Conservation (phyloP, 2,888 invertebrate genomes). For the Trichacis sp. region DNA sequence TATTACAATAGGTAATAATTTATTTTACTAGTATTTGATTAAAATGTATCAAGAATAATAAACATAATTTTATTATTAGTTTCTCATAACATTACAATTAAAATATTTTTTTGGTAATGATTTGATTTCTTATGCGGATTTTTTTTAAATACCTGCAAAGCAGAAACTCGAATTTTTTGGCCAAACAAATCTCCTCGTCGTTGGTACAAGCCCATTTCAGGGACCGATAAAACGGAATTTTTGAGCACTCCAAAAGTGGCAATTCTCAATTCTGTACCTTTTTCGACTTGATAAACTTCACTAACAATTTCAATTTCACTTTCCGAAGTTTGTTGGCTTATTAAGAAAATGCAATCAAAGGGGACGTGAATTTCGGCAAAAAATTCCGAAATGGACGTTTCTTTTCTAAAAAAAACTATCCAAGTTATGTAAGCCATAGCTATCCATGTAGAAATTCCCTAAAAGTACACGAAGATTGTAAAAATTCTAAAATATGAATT, state of each 20-base stretch:
- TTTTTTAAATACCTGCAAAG: slow-evolving; percentile 61
- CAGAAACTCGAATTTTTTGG: slow-evolving; percentile 53
- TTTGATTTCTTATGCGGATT: too few species aligned
- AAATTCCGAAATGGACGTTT: slow-evolving; percentile 52
- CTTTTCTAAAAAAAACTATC: slow-evolving; percentile 58
- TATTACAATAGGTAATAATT: neutral
- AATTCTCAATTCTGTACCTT: slow-evolving; percentile 45
- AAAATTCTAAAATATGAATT: too few species aligned
- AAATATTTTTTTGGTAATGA: too few species aligned
- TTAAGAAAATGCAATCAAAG: slow-evolving; percentile 46
- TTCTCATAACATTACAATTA: too few species aligned
- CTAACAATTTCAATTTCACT: slow-evolving; percentile 42
- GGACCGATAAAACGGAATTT: slow-evolving; percentile 46
- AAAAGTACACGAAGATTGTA: slow-evolving; percentile 2
- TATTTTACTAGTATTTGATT: neutral
- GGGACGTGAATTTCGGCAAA: slow-evolving; percentile 58
- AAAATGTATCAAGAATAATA: too few species aligned
- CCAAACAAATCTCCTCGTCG: slow-evolving; percentile 59
- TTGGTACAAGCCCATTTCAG: slow-evolving; percentile 54
- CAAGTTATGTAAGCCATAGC: slow-evolving; percentile 65
- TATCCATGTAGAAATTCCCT: slow-evolving; percentile 61
- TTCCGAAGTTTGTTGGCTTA: neutral
- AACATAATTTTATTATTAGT: too few species aligned
- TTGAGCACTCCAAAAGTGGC: slow-evolving; percentile 54
- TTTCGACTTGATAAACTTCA: slow-evolving; percentile 59